These are phyloP conservation scores for Thryonomys swinderianus DNA, from an alignment of 2,113 vertebrate species.

Conservation along the genomic window DNA sequence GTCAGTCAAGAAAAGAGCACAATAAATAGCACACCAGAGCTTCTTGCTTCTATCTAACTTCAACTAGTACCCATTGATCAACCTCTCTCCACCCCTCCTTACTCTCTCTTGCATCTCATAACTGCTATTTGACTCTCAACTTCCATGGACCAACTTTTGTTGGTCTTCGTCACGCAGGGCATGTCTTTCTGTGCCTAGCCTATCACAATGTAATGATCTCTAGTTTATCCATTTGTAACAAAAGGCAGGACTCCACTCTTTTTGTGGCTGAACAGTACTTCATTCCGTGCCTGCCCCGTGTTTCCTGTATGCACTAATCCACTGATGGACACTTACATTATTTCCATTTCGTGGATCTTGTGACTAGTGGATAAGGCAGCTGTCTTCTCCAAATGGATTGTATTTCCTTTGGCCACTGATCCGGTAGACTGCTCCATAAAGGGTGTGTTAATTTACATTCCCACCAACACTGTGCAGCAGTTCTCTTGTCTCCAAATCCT, in stretches of 20 bases:
- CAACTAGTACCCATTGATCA: not conserved
- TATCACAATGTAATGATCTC: not conserved
- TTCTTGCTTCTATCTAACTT: not conserved
- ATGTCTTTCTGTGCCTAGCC: not conserved
- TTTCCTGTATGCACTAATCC: not conserved
- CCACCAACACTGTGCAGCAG: not conserved
- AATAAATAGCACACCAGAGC: not conserved
- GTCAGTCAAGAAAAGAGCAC: not conserved
- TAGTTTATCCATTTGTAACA: not conserved
- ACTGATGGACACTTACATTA: not conserved
- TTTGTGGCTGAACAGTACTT: not conserved
- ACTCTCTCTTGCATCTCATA: not conserved
- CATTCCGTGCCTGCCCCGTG: too few relatives aligned
- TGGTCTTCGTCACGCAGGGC: too few relatives aligned
- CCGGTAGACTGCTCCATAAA: not conserved
- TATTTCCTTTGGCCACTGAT: not conserved
- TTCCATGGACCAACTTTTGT: not conserved
- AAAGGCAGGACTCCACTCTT: not conserved
- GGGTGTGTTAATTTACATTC: not conserved
- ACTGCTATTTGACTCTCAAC: not conserved
- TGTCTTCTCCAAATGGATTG: not conserved
- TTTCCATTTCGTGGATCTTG: not conserved
- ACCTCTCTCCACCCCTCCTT: not conserved
- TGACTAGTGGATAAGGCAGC: not conserved
- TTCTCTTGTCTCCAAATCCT: not conserved